Base-by-base conservation (phyloP, 1,140 invertebrate species). In the Pseudomyrmex concolor region DNA sequence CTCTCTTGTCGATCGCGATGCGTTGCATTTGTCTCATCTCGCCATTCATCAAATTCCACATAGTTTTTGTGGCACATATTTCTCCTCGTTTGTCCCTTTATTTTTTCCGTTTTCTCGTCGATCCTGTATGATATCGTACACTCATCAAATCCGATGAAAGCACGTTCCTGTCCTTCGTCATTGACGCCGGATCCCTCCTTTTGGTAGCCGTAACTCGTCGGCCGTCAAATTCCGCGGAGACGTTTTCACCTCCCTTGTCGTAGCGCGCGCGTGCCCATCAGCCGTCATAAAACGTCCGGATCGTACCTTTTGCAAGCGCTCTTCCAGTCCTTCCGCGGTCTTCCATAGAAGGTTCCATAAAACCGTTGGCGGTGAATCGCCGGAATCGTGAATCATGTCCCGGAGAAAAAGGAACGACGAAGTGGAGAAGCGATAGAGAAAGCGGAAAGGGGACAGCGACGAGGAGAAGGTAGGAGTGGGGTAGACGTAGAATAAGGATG, bases 311-410 rank as follows among this genome's bases (percentile, higher is more conserved):
- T 45, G 64, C 66, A 1, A 55, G 66, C 67, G 22, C 34, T 19
- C 43, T 48, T 67, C 62, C 25, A 19, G 48, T 77, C 74, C 74
- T 34, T 34, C 54, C 64, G 66, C 22, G 51, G 12, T 63, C 51
- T 71, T 54, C 74, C 43, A 63, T 60, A 62, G 55, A 15, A 68
- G 57, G 19, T 25, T 63, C 66, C 84, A 84, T 85, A 85, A 84
- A 83, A 84, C 5, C 73, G 84, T 66, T 60, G 82, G 66, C 73
- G 59, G 82, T 84, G 84, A 78, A 84, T 86, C 72, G 82, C 66
- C 60, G 51, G 80, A 72, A 80, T 70, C 86, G 68, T 87, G 86
- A 87, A 87, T 87, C 82, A 87, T 80, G 81, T 74, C 74, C 80
- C 73, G 13, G 50, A 74, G 81, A 82, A 84, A 76, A 76, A 81